Percentiles rank a stretch among this genome's conserved stretches.
Evolutionary conservation across 2,113 vertebrate species (phyloP).

Genomic region (Pangasianodon hypophthalmus): DNA sequence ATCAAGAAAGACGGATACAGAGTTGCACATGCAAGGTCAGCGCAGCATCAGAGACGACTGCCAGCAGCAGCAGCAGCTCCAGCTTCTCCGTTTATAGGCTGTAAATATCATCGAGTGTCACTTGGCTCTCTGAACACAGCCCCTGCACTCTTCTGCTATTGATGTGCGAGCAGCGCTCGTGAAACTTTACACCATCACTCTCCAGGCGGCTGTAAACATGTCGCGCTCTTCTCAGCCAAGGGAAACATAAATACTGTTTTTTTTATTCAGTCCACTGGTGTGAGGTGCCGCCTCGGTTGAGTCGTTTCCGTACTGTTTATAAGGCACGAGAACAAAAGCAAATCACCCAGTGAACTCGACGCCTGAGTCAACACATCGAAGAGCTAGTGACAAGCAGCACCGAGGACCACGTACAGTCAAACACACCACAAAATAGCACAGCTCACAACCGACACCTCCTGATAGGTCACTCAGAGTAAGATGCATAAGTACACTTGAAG

Average conservation of each 20-base stretch:
- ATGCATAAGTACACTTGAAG: too few relatives aligned
- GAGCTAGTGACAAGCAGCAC: not conserved
- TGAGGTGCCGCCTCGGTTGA: not conserved
- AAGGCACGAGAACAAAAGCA: too few relatives aligned
- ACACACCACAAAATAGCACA: not conserved
- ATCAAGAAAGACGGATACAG: not conserved
- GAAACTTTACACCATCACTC: constrained; percentile 25
- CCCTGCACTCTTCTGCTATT: not conserved
- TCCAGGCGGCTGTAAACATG: not conserved
- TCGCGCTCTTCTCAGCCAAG: not conserved
- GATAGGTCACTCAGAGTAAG: not conserved
- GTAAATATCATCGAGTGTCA: constrained; percentile 12
- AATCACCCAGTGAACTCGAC: not conserved
- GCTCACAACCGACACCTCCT: not conserved
- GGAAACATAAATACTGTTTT: not conserved
- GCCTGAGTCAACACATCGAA: not conserved
- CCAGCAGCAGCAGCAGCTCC: not conserved
- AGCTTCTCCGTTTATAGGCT: constrained; percentile 19
- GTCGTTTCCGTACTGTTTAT: not conserved
- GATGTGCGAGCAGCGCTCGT: not conserved
- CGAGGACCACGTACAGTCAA: not conserved
- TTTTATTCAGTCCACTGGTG: not conserved
- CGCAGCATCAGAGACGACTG: not conserved
- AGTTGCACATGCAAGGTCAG: not conserved
- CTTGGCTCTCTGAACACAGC: not conserved